These are phyloP conservation scores for Philonicus albiceps DNA, from an alignment of 2,888 invertebrate species.

Conservation along the genomic window DNA sequence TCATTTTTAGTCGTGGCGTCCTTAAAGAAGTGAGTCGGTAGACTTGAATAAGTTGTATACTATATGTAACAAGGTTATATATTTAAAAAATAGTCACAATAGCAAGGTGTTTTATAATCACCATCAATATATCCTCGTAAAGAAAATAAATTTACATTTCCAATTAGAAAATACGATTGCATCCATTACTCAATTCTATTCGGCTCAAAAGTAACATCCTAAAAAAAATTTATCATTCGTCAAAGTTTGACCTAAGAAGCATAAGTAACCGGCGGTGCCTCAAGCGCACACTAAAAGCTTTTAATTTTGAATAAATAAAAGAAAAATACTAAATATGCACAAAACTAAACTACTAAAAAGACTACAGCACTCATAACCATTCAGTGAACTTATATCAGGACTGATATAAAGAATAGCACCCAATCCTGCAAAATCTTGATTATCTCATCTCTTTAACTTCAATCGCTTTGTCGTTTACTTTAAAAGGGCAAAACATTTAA, in stretches of 20 bases:
- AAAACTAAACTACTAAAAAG: not conserved
- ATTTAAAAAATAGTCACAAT: slow-evolving; percentile 33
- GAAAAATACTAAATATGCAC: not conserved
- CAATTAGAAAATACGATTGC: slow-evolving; percentile 34
- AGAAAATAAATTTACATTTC: slow-evolving; percentile 13
- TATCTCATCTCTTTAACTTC: not conserved
- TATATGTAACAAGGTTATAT: slow-evolving; percentile 37
- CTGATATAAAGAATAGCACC: slow-evolving; percentile 31
- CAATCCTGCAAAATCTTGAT: slow-evolving; percentile 1
- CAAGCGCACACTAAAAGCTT: not conserved
- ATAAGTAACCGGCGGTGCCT: not conserved
- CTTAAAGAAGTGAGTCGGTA: slow-evolving; percentile 24
- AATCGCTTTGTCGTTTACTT: not conserved
- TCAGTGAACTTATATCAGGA: not conserved
- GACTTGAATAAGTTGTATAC: slow-evolving; percentile 29
- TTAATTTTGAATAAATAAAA: not conserved
- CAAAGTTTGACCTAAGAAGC: not conserved
- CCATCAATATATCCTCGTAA: slow-evolving; percentile 12
- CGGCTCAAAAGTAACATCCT: not conserved
- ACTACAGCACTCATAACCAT: not conserved
- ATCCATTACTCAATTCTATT: slow-evolving; percentile 27
- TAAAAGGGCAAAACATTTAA: slow-evolving; percentile 15
- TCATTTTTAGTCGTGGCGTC: not conserved
- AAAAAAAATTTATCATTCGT: not conserved
- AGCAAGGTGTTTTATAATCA: slow-evolving; percentile 32